These are phyloP conservation scores for Drosophila varians DNA, from an alignment of 1,140 invertebrate species.

Conservation along the genomic window DNA sequence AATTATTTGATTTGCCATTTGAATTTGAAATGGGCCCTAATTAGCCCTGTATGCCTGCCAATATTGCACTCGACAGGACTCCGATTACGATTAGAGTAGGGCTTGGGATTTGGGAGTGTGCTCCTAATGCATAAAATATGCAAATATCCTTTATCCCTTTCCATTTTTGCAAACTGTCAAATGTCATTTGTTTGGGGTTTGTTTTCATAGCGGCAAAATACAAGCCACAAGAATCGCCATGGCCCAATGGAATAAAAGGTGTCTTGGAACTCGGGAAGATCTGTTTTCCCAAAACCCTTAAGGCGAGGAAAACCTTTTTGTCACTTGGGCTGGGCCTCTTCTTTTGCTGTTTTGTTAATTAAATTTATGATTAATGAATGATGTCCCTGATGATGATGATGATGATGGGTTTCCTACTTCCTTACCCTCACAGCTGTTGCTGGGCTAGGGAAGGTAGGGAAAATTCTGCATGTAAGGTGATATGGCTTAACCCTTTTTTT, in stretches of 20 bases:
- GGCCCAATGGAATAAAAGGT: constrained; percentile 11
- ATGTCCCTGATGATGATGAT: constrained; percentile 33
- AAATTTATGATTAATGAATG: constrained; percentile 81
- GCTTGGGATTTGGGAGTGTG: constrained; percentile 23
- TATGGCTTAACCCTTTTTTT: constrained; percentile 58
- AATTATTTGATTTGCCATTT: constrained; percentile 62
- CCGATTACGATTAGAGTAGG: constrained; percentile 7
- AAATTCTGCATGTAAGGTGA: constrained; percentile 50
- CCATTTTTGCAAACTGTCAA: constrained; percentile 43
- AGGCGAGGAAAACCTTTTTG: constrained; percentile 40
- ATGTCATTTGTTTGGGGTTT: constrained; percentile 40
- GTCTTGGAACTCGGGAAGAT: constrained; percentile 13
- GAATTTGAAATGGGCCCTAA: constrained; percentile 57
- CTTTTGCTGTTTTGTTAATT: constrained; percentile 70
- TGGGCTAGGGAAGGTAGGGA: not conserved
- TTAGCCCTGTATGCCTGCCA: constrained; percentile 49
- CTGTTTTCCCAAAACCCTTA: constrained; percentile 32
- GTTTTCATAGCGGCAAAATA: constrained; percentile 27
- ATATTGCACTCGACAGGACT: constrained; percentile 40
- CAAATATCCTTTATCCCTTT: constrained; percentile 36
- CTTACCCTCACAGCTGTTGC: constrained; percentile 64
- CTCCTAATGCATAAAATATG: constrained; percentile 65
- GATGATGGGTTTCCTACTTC: constrained; percentile 45
- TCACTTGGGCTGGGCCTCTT: constrained; percentile 42
- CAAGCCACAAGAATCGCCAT: constrained; percentile 59